Conservation (phyloP, 2,113 vertebrate species). For the Sturnira hondurensis region DNA sequence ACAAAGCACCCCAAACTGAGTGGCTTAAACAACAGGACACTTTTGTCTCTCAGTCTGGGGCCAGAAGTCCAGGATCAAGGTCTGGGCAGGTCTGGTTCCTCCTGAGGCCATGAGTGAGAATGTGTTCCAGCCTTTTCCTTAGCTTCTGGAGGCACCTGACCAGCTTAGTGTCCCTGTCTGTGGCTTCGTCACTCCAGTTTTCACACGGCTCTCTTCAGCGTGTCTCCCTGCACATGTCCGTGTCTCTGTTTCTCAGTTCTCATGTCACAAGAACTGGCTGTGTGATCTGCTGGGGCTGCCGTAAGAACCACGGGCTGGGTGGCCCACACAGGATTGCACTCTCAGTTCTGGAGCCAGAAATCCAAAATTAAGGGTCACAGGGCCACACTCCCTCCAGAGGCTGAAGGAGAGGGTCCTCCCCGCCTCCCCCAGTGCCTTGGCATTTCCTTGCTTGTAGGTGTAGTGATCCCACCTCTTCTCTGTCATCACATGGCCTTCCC, state of each 20-base stretch:
- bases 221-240: neutral
- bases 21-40: neutral
- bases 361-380: neutral
- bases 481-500: neutral
- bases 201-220: neutral
- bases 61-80: neutral
- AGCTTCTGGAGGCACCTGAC: neutral
- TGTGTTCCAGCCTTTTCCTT: neutral
- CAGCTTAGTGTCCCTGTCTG: neutral
- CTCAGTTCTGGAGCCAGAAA: neutral
- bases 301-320: accelerated
- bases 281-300: neutral
- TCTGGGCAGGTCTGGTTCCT: neutral
- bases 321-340: neutral
- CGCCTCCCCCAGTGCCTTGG: neutral
- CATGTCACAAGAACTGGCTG: accelerated
- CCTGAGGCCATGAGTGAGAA: neutral
- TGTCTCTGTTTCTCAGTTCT: neutral
- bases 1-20: too few species aligned
- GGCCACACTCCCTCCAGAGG: neutral
- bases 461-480: neutral
- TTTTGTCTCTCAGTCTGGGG: neutral
- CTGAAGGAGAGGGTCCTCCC: neutral
- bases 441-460: neutral
- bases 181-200: neutral